A percentile compares a stretch with the other conserved stretches of the same genome.
These are phyloP conservation scores for Morinoia aosen DNA, from an alignment of 2,888 invertebrate genomes.

Conservation along the genomic window DNA sequence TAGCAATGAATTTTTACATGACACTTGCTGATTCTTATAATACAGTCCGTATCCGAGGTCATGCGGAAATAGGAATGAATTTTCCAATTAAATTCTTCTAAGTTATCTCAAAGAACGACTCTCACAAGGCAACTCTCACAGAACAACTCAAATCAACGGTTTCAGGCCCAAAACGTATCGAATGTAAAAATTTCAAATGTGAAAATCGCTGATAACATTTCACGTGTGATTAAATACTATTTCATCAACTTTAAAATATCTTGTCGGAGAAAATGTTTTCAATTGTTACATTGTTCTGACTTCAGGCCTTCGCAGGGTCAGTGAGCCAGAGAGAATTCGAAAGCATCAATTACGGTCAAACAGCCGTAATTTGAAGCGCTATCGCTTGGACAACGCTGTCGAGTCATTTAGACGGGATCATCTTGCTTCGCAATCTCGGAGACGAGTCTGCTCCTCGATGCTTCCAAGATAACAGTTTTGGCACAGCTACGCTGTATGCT, in stretches of 20 bases:
- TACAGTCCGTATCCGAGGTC: too few species aligned
- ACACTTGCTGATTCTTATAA: too few species aligned
- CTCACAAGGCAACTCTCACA: too few species aligned
- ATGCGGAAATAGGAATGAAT: too few species aligned
- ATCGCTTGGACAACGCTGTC: not conserved
- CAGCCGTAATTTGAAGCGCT: not conserved
- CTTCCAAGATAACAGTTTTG: constrained; percentile 10
- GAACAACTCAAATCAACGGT: not conserved
- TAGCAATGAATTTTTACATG: too few species aligned
- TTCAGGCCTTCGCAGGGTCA: not conserved
- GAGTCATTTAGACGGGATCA: not conserved
- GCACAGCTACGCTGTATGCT: not conserved
- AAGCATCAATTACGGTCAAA: not conserved
- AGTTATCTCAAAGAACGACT: not conserved
- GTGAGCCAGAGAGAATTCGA: not conserved
- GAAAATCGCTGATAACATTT: not conserved
- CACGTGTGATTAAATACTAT: not conserved
- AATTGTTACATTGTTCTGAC: not conserved
- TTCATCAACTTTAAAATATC: not conserved
- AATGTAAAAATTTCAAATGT: not conserved
- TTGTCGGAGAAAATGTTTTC: not conserved
- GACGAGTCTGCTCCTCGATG: not conserved
- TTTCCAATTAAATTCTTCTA: not conserved
- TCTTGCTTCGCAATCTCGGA: not conserved
- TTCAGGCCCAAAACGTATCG: not conserved